Evolutionary conservation across 2,888 invertebrate genomes (phyloP).

Genomic region (Agrochola macilenta): DNA sequence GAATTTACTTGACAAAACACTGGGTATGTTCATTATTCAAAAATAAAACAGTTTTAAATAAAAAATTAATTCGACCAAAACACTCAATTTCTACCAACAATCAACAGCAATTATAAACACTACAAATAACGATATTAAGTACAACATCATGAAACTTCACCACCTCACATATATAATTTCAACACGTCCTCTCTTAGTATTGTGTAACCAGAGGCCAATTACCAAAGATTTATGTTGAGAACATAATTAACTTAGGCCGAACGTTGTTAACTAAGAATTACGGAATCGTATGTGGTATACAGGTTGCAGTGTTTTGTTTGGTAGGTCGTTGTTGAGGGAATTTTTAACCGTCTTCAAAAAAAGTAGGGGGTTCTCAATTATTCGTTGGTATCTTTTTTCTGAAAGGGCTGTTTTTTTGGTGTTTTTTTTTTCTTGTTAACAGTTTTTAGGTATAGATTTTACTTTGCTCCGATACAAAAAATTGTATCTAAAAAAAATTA

Average conservation of each 20-base stretch:
- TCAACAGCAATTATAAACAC: conserved; percentile 51
- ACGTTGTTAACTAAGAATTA: conserved; percentile 88
- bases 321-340: not conserved
- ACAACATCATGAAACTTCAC: conserved; percentile 79
- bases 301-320: conserved; percentile 65
- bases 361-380: not conserved
- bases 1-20: not conserved
- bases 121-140: conserved; percentile 71
- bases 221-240: conserved; percentile 90
- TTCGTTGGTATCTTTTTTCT: not conserved
- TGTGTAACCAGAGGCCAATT: conserved; percentile 90
- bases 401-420: not conserved
- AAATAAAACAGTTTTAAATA: not conserved
- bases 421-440: not conserved
- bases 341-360: not conserved
- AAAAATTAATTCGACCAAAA: not conserved
- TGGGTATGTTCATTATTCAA: not conserved
- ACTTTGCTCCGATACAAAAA: too few relatives aligned
- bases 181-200: conserved; percentile 89
- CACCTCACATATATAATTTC: conserved; percentile 89
- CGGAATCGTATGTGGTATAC: conserved; percentile 80
- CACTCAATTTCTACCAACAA: conserved; percentile 2
- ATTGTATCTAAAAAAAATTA: too few relatives aligned
- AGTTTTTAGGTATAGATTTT: too few relatives aligned
- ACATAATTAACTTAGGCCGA: conserved; percentile 91